Evolutionary conservation across 2,797 vertebrate genomes (phyloP).

Genomic region (Arremon brunneinucha): DNA sequence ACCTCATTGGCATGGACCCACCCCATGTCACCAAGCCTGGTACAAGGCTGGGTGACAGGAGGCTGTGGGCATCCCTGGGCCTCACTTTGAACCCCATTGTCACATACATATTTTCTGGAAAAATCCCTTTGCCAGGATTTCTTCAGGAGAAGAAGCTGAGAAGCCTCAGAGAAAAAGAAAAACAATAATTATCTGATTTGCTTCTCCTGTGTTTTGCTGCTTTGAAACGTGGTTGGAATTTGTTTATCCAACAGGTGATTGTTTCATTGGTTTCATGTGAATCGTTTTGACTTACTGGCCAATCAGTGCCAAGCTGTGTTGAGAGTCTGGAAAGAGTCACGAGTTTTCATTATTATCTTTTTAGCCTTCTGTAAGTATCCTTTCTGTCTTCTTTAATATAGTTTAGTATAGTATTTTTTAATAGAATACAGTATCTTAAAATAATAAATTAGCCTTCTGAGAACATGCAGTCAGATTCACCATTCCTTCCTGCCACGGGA

Average conservation of each 20-base stretch:
- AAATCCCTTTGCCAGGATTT: fast-evolving
- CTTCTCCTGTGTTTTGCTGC: background rate
- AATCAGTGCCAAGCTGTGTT: background rate
- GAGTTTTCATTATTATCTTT: background rate
- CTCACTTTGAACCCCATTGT: background rate
- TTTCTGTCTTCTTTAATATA: background rate
- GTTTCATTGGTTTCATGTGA: background rate
- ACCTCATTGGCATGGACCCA: fast-evolving
- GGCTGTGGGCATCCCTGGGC: fast-evolving
- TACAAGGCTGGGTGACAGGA: background rate
- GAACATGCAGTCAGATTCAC: background rate
- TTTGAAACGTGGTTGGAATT: background rate
- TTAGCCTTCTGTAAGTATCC: background rate
- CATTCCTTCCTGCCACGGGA: background rate
- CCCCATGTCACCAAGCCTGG: background rate
- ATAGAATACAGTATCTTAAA: background rate
- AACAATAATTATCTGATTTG: background rate
- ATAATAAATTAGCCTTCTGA: background rate
- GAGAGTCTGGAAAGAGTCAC: fast-evolving
- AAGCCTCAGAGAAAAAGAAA: background rate
- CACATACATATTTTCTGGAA: background rate
- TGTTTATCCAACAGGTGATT: background rate
- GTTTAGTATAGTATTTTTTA: background rate
- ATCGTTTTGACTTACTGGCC: background rate
- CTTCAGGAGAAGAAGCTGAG: background rate